Base-by-base conservation (phyloP, 2,113 vertebrate species). In the Dissostichus mawsoni region DNA sequence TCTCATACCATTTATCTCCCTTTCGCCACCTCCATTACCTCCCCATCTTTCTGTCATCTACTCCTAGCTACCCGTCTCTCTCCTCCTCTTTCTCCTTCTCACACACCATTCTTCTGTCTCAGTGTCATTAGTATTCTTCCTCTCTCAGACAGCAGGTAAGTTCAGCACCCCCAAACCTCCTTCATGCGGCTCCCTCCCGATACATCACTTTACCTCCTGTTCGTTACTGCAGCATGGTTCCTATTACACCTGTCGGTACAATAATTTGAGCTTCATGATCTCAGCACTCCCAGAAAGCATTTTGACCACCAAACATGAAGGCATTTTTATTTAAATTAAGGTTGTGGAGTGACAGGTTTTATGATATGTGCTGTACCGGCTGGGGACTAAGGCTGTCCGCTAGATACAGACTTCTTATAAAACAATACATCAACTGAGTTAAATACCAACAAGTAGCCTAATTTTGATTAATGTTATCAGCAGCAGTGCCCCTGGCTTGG, bases 1-100 rank as follows among this genome's bases (percentile, higher is more conserved):
- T 84, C 78, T 78, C 74, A 74, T 80, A 66, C 78, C 85, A 89
- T 91, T 88, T 85, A 86, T 92, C 89, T 91, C 83, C 74, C 78
- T 89, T 82, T 86, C 80, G 81, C 69, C 81, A 74, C 74, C 74
- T 53, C 82, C 78, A 89, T 90, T 86, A 84, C 78, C 82, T 77
- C 66, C 74, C 65, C 71, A 77, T 36, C 56, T 70, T 81, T 53
- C 70, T 87, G 88, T 82, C 86, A 85, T 92, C 75, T 61, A 20
- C 61, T 76, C 62, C 55, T 17, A 29, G 63, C 66, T 69, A 69
- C 52, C 69, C 4, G 6, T 74, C 69, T 71, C 71, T 70, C 78
- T 69, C 71, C 81, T 64, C 23, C 33, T 68, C 71, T 74, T 75
- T 81, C 64, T 64, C 52, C 65, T 76, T 53, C 75, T 81, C 61